Evolutionary conservation across 2,113 vertebrate genomes (phyloP), one percentile per base, ranked within the genome.

Genomic region (Myotis lucifugus): DNA sequence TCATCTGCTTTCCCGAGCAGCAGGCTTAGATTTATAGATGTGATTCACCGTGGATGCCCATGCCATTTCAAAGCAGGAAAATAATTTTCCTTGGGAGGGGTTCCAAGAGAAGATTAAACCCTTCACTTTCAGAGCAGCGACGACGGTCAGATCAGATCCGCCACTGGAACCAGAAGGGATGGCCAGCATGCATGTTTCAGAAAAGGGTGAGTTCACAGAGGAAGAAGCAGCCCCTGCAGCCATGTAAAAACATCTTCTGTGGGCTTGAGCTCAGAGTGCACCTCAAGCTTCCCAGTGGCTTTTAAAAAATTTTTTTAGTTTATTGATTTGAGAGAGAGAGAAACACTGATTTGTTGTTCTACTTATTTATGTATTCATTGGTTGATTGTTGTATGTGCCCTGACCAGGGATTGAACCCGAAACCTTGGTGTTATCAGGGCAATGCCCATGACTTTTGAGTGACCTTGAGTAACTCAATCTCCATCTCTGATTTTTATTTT

Each of bases 81-180:
- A 97, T 96, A 94, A 97, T 97, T 97, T 97, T 97, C n/a, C 0
- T 89, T 89, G 95, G 96, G 95, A 97, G 96, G 95, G 97, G 94
- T 95, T 97, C 97, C 96, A 96, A 96, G 85, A 92, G 95, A 94
- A 97, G 97, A 97, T 97, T 96, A 97, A 97, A 97, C 88, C 92
- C 90, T 95, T 95, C 88, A 93, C 88, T 97, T 96, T 76, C 74
- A 94, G 91, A 96, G 93, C 90, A 96, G 88, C 92, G 86, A 97
- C 82, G 84, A 86, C 91, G 83, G 95, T 95, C 90, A 84, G 88
- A 97, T 95, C 92, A 95, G 92, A 81, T 84, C 79, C 12, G 88
- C 90, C 61, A 48, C 37, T 4, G 11, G 81, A 95, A 97, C 85
- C 46, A 7, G 85, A 93, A 92, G 92, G 66, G 82, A 56, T 54